Base-by-base conservation (phyloP, 2,797 vertebrate genomes). In the Chiloscyllium punctatum region DNA sequence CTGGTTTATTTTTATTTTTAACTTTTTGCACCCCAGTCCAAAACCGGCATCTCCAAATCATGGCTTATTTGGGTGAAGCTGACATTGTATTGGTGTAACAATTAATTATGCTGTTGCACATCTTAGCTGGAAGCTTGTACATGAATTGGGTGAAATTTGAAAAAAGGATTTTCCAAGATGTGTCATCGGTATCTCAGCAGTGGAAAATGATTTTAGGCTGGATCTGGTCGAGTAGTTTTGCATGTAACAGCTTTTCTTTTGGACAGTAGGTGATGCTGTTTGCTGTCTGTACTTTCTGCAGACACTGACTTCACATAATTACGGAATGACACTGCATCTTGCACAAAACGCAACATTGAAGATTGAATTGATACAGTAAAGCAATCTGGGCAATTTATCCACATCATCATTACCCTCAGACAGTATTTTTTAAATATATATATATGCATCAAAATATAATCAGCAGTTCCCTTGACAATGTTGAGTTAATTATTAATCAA, bases 241-340 rank as follows among this genome's bases (percentile, higher is more conserved):
- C 5, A 0, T 51, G 42, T 23, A 77, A 13, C 72, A 77, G 71
- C 18, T 30, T 77, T 53, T 13, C 2, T 1, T 51, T 72, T 48
- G 69, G 27, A 77, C 94, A 95, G 48, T 23, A 77, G 94, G 71
- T 71, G 94, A 0, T 95, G 94, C 94, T 95, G 94, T 95, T 95
- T 77, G 71, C 94, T 77, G 69, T n/a, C 69, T 95, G 13, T 11
- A 25, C n/a, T 51, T 27, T 77, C 42, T 18, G 5, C 42, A 57
- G 27, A 53, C 4, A 1, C 72, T n/a, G 7, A 77, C 71, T 72
- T 77, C 48, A n/a, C 42, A 57, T 33, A 18, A 57, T 16, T 42
- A 25, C n/a, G 23, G 90, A 92, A 92, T 33, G 5, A 37, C 51
- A 3, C 53, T 88, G 7, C 11, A 88, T 88, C 51, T 33, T 92